Conservation (phyloP, 2,113 vertebrate species). For the Chloropsis hardwickii region DNA sequence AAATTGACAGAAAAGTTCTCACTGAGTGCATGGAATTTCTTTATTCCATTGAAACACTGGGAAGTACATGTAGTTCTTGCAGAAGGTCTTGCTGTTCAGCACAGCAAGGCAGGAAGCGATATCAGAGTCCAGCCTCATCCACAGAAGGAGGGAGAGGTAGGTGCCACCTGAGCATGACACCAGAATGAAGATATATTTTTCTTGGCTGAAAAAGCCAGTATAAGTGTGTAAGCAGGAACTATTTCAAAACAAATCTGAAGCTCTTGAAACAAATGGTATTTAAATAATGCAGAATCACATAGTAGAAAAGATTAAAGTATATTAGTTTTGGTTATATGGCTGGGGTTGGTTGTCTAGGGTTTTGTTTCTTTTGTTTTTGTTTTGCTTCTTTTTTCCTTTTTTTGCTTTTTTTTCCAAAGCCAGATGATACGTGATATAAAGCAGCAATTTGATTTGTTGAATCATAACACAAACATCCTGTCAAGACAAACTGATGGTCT, state of each 20-base stretch:
- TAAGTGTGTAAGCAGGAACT: neutral
- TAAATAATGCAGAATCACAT: neutral
- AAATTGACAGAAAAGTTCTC: neutral
- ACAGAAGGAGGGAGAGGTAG: neutral
- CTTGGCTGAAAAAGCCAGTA: neutral
- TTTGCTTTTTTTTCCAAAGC: neutral
- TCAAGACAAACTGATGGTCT: neutral
- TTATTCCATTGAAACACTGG: neutral
- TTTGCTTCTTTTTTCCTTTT: neutral
- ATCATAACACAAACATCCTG: constrained; percentile 39
- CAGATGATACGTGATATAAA: constrained; percentile 9
- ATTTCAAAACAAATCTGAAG: neutral
- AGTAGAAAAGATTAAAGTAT: neutral
- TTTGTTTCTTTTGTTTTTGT: neutral
- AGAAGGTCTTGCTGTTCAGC: neutral
- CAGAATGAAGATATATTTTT: neutral
- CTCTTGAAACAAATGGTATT: neutral
- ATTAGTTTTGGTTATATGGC: neutral
- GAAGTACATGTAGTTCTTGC: neutral
- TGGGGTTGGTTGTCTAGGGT: neutral
- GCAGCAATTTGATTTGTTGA: neutral
- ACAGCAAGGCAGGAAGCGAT: neutral
- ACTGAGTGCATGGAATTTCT: neutral
- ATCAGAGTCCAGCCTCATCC: neutral
- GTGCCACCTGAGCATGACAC: neutral